These are phyloP conservation scores for Semicossyphus pulcher DNA, from an alignment of 2,113 vertebrate species.

Conservation along the genomic window DNA sequence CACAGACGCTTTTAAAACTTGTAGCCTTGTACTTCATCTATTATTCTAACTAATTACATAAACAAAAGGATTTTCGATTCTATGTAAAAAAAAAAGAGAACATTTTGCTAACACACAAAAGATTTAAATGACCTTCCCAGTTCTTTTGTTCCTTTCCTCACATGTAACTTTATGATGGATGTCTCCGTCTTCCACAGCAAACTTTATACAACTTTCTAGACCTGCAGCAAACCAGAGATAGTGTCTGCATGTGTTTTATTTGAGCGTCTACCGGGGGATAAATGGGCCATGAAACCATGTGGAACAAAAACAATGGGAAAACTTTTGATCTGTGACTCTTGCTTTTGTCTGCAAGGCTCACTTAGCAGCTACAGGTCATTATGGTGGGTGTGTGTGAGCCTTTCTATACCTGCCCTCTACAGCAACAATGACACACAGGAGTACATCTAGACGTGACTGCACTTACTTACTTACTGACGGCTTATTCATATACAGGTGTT, in stretches of 20 bases:
- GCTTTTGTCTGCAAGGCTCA: constrained; percentile 11
- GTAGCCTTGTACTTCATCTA: too few relatives aligned
- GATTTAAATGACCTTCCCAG: not conserved
- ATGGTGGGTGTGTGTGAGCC: not conserved
- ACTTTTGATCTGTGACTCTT: not conserved
- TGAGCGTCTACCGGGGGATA: not conserved
- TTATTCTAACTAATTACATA: too few relatives aligned
- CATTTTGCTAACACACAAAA: not conserved
- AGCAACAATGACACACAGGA: not conserved
- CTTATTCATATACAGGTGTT: not conserved
- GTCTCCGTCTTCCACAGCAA: not conserved
- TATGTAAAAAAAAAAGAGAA: not conserved
- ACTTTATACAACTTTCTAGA: constrained; percentile 1
- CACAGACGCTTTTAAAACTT: too few relatives aligned
- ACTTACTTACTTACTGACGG: too few relatives aligned
- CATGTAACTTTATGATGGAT: not conserved
- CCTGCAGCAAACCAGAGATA: not conserved
- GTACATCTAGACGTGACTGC: fast-evolving
- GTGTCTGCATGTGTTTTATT: not conserved
- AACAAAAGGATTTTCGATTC: too few relatives aligned
- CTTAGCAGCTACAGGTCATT: not conserved
- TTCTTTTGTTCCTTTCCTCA: not conserved
- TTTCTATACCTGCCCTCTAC: not conserved
- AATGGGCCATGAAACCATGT: constrained; percentile 24
- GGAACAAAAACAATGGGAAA: constrained; percentile 6